Conservation (phyloP, 2,113 vertebrate genomes). For the Machaerirhynchus nigripectus region DNA sequence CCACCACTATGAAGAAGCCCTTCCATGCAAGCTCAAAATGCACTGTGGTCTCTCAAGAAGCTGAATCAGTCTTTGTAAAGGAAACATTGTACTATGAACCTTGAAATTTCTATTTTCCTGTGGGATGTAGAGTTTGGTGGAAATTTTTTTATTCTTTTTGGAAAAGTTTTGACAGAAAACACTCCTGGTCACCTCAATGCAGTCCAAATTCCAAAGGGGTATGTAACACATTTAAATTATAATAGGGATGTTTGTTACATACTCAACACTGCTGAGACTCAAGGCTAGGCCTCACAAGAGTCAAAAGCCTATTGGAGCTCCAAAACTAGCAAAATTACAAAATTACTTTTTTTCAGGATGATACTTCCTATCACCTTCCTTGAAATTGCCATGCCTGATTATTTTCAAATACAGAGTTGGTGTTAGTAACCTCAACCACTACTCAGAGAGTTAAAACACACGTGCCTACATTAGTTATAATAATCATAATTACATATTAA, state of each 20-base stretch:
- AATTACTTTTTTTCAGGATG: too few species aligned
- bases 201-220: not conserved
- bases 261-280: not conserved
- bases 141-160: not conserved
- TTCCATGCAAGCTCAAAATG: not conserved
- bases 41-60: not conserved
- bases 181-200: not conserved
- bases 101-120: not conserved
- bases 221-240: not conserved
- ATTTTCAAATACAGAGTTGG: not conserved
- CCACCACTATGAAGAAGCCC: not conserved
- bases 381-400: not conserved
- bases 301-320: accelerated
- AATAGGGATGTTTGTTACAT: not conserved
- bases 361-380: not conserved
- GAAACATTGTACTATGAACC: not conserved
- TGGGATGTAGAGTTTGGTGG: not conserved
- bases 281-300: not conserved
- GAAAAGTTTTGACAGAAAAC: not conserved
- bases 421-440: not conserved
- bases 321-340: not conserved
- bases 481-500: not conserved
- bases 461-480: not conserved
- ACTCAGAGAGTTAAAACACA: not conserved
- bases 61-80: not conserved